These are phyloP conservation scores for Baccha elongata DNA, from an alignment of 2,888 invertebrate genomes.

Conservation along the genomic window DNA sequence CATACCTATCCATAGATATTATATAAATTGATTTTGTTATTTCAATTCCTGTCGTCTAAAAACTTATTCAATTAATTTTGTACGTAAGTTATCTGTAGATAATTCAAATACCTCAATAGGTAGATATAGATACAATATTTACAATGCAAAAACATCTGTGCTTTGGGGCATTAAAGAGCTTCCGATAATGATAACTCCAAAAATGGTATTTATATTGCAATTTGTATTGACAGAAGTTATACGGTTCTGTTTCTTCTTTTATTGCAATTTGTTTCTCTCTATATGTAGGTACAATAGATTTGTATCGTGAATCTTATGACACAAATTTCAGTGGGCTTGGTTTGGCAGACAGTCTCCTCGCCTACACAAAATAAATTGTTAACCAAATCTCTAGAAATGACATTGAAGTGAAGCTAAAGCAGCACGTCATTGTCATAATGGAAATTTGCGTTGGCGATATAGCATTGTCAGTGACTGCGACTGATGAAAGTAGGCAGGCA, in stretches of 20 bases:
- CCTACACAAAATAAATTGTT: conserved; percentile 24
- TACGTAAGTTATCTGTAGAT: neutral
- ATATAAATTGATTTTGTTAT: conserved; percentile 32
- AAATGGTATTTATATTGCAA: conserved; percentile 1
- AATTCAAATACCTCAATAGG: conserved; percentile 10
- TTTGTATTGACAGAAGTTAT: conserved; percentile 46
- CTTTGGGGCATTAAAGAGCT: neutral
- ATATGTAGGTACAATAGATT: too few species aligned
- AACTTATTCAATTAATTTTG: conserved; percentile 41
- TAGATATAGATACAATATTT: conserved; percentile 4
- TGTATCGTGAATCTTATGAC: conserved; percentile 30
- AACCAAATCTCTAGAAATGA: neutral
- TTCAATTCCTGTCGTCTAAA: conserved; percentile 47
- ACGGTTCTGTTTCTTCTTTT: neutral
- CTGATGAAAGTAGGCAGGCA: conserved; percentile 10
- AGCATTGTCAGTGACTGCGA: neutral
- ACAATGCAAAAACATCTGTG: conserved; percentile 2
- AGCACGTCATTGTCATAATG: conserved; percentile 21
- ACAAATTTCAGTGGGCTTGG: conserved; percentile 39
- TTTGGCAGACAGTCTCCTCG: conserved; percentile 29
- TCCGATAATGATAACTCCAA: conserved; percentile 3
- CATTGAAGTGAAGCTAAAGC: conserved; percentile 9
- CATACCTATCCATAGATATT: too few species aligned
- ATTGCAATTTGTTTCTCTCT: conserved; percentile 25
- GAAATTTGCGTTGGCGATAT: conserved; percentile 27